These are phyloP conservation scores for Sebastes matsubarae DNA, from an alignment of 2,797 vertebrate species.

Conservation along the genomic window DNA sequence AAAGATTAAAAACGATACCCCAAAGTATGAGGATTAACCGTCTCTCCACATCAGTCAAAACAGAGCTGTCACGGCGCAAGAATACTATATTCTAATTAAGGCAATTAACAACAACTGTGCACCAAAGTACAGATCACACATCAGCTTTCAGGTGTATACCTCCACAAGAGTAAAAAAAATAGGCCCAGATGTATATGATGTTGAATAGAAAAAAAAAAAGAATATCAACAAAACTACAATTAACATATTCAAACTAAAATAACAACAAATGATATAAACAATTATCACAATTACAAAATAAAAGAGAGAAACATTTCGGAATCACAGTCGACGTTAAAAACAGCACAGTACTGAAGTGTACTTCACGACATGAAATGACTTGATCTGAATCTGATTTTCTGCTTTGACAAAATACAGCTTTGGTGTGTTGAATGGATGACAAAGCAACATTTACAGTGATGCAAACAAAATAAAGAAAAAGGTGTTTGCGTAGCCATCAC, in stretches of 20 bases:
- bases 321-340: constrained; percentile 65
- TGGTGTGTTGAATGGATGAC: constrained; percentile 51
- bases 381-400: constrained; percentile 52
- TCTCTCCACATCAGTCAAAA: constrained; percentile 34
- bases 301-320: constrained; percentile 47
- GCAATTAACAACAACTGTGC: constrained; percentile 67
- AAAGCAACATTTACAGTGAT: constrained; percentile 23
- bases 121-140: constrained; percentile 47
- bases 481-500: constrained; percentile 18
- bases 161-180: constrained; percentile 45
- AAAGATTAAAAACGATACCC: constrained; percentile 21
- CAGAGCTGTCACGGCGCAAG: constrained; percentile 25
- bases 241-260: constrained; percentile 53
- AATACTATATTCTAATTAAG: constrained; percentile 68
- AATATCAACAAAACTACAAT: constrained; percentile 49
- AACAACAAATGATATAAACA: constrained; percentile 57
- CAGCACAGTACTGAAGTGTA: constrained; percentile 39
- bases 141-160: constrained; percentile 45
- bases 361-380: constrained; percentile 41
- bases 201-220: constrained; percentile 50
- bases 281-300: constrained; percentile 68
- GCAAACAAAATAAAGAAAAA: constrained; percentile 8
- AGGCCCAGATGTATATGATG: constrained; percentile 51
- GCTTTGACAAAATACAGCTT: constrained; percentile 64
- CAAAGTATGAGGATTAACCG: constrained; percentile 27